A percentile compares a stretch with the other conserved stretches of the same genome.
Conservation (phyloP, 2,797 vertebrate species). For the Onychomys leucogaster region DNA sequence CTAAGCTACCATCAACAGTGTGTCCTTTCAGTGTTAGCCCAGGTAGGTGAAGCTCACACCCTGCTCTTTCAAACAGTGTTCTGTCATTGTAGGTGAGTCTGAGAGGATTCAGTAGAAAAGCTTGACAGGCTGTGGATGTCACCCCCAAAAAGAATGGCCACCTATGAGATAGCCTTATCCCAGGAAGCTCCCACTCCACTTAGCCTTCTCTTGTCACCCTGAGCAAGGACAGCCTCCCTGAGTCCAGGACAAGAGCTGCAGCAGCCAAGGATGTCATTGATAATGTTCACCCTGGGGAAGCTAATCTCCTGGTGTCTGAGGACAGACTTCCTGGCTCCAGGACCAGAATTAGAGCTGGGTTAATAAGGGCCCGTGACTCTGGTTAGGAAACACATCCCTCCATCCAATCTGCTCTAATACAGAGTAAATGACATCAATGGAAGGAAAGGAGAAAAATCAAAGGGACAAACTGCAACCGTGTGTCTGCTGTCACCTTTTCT, state of each 20-base stretch:
- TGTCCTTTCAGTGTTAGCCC: neutral
- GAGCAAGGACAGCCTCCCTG: too few species aligned
- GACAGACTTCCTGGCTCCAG: constrained; percentile 59
- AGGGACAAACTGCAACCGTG: neutral
- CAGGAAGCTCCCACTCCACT: fast-evolving
- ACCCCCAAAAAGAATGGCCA: fast-evolving
- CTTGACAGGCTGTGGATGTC: neutral
- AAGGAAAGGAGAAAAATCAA: neutral
- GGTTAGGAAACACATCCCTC: constrained; percentile 1
- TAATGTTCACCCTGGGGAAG: neutral
- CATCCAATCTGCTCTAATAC: constrained; percentile 18
- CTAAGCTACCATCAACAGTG: neutral
- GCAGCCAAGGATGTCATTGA: neutral
- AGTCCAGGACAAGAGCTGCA: neutral
- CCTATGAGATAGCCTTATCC: too few species aligned
- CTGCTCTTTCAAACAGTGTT: neutral
- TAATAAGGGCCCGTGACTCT: neutral
- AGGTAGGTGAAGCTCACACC: neutral
- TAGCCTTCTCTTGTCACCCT: too few species aligned
- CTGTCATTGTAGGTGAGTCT: neutral
- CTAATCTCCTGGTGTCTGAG: constrained; percentile 23
- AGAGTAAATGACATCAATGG: neutral
- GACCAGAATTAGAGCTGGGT: constrained; percentile 2
- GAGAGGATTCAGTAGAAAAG: neutral
- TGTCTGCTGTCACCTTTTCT: neutral